Base-by-base conservation (phyloP, 2,797 vertebrate genomes). In the Taeniopygia guttata region DNA sequence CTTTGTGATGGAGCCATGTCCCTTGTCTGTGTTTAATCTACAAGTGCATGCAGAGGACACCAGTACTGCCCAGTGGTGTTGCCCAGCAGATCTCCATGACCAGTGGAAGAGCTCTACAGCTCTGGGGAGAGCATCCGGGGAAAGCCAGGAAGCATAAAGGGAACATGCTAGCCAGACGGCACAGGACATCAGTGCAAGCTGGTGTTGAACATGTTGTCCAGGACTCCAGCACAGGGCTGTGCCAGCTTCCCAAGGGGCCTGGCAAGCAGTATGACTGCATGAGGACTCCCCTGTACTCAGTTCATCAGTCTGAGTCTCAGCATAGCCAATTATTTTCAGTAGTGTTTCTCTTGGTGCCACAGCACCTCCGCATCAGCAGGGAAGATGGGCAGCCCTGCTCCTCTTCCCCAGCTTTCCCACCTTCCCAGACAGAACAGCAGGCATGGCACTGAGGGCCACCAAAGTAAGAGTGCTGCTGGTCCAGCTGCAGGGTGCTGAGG, bases 1-100 rank as follows among this genome's bases (percentile, higher is more conserved):
- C 42, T 67, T 43, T 0, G 0, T 1, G 5, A 26, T 1, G 10
- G 36, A 58, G 7, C 34, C 5, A 7, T 3, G 9, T 15, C 38
- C 27, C 21, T 34, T 9, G 54, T n/a, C 16, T 19, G 15, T 40
- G 27, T 26, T 46, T 27, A 60, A 49, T 7, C 25, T 30, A 18
- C 27, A 19, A 0, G 26, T 25, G 18, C 11, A 18, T 30, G 27
- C 36, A 49, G 25, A 48, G 25, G 27, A 66, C 59, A 22, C 17
- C 59, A 26, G n/a, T 46, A 26, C 32, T 20, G 42, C 29, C 42
- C 75, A 26, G 34, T 1, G 26, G 12, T n/a, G 64, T 64, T n/a
- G 49, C 38, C 29, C 46, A 48, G 54, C 7, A 26, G 66, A 30
- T 38, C 29, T 23, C 36, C 16, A 3, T 1, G 19, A 51, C 14